phyloP scores from a whole-genome alignment of 2,113 vertebrate genomes.

The Ploceus nigricollis region DNA sequence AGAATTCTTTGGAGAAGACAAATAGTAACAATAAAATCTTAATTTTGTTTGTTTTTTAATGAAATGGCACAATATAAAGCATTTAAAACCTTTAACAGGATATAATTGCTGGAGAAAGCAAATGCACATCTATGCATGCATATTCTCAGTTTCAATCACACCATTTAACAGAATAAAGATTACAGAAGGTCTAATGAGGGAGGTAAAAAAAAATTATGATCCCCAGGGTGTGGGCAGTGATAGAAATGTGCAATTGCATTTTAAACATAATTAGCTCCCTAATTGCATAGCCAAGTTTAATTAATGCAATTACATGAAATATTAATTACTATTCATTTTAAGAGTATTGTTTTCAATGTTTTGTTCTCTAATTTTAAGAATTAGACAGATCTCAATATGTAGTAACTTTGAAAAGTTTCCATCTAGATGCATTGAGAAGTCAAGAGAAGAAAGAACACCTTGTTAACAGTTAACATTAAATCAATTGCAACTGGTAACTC shows the following conservation, averaged over 20 bases:
- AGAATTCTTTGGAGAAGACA: neutral
- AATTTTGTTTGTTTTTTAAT: neutral
- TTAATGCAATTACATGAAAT: constrained; percentile 54
- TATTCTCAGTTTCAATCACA: neutral
- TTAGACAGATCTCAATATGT: constrained; percentile 34
- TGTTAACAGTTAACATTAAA: neutral
- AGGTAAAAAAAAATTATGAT: neutral
- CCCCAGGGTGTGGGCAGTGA: constrained; percentile 34
- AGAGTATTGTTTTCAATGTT: constrained; percentile 29
- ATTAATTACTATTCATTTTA: constrained; percentile 60
- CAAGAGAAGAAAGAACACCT: neutral
- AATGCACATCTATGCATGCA: neutral
- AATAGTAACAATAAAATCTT: neutral
- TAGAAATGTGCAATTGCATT: constrained; percentile 37
- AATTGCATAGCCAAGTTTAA: constrained; percentile 59
- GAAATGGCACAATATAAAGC: neutral
- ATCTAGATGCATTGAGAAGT: neutral
- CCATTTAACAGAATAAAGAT: neutral
- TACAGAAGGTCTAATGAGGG: neutral
- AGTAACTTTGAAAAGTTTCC: constrained; percentile 22
- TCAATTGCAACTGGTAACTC: neutral
- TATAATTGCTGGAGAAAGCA: neutral
- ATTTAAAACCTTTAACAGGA: neutral
- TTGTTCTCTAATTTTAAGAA: constrained; percentile 51
- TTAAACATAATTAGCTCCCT: constrained; percentile 66